Conservation (phyloP, 2,797 vertebrate genomes). For the Tragelaphus oryx region DNA sequence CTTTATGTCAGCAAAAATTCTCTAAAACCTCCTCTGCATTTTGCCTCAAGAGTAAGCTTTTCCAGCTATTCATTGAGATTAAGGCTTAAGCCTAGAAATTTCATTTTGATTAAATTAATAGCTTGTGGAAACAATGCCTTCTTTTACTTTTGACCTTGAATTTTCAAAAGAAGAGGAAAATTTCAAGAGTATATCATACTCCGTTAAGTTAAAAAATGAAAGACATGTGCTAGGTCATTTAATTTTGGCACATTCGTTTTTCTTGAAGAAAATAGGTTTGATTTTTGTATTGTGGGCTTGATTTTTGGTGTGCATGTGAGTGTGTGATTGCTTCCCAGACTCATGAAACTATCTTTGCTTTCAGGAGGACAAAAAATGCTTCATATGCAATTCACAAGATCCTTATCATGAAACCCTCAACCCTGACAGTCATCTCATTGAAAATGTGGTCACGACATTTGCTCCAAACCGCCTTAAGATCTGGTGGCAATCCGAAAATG, state of each 20-base stretch:
- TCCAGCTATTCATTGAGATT: conserved; percentile 63
- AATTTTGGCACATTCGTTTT: neutral
- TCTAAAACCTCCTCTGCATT: conserved; percentile 46
- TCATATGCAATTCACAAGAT: conserved; percentile 89
- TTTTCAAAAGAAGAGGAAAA: conserved; percentile 44
- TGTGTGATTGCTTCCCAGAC: conserved; percentile 37
- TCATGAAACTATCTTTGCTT: conserved; percentile 67
- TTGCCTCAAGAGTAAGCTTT: neutral
- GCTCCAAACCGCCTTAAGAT: conserved; percentile 94
- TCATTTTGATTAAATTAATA: conserved; percentile 67
- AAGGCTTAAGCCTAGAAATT: conserved; percentile 55
- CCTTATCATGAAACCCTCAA: conserved; percentile 83
- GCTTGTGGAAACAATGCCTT: conserved; percentile 68
- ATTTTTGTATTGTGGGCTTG: neutral
- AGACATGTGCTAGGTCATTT: neutral
- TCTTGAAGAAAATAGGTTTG: neutral
- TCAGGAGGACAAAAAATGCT: conserved; percentile 99
- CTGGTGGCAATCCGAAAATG: conserved; percentile 99
- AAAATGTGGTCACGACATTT: conserved; percentile 96
- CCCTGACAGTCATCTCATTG: conserved; percentile 89
- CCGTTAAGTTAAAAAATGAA: conserved; percentile 14
- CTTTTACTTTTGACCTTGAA: conserved; percentile 67
- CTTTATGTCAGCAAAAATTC: conserved; percentile 45
- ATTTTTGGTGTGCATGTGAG: neutral
- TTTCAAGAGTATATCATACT: conserved; percentile 39